Conservation (phyloP, 2,888 invertebrate species). For the Podabrus alpinus region DNA sequence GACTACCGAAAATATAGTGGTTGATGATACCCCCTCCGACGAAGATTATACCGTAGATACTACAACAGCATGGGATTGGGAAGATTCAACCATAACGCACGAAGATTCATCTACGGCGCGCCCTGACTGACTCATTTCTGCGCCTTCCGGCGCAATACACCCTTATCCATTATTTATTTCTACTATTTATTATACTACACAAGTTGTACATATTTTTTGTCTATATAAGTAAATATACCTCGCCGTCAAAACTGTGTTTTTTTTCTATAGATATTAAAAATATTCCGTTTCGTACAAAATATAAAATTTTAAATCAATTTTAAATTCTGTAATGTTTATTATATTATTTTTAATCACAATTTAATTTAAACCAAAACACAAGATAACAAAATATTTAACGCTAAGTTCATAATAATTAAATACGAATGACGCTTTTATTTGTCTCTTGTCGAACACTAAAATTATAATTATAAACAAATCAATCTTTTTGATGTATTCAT, state of each 20-base stretch:
- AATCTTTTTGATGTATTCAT: background rate
- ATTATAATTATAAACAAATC: background rate
- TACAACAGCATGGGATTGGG: constrained; percentile 54
- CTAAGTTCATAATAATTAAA: background rate
- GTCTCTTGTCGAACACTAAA: background rate
- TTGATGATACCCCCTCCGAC: constrained; percentile 54
- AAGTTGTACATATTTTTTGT: constrained; percentile 52
- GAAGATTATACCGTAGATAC: constrained; percentile 54
- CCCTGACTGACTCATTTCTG: constrained; percentile 50
- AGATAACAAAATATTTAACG: background rate
- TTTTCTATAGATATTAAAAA: background rate
- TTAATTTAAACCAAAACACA: background rate
- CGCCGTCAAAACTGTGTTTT: constrained; percentile 36
- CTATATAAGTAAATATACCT: constrained; percentile 50
- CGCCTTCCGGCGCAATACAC: constrained; percentile 25
- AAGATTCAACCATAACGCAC: constrained; percentile 49
- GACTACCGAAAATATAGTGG: constrained; percentile 14
- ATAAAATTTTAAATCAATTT: too few relatives aligned
- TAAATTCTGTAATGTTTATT: too few relatives aligned
- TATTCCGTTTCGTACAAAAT: too few relatives aligned
- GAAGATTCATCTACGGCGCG: constrained; percentile 41
- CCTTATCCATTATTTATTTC: constrained; percentile 50
- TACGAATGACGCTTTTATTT: background rate
- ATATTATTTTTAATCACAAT: too few relatives aligned
- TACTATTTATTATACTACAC: constrained; percentile 56